Percentiles rank a stretch among this genome's conserved stretches.
Conservation (phyloP, 2,113 vertebrate genomes). For the Progne subis region DNA sequence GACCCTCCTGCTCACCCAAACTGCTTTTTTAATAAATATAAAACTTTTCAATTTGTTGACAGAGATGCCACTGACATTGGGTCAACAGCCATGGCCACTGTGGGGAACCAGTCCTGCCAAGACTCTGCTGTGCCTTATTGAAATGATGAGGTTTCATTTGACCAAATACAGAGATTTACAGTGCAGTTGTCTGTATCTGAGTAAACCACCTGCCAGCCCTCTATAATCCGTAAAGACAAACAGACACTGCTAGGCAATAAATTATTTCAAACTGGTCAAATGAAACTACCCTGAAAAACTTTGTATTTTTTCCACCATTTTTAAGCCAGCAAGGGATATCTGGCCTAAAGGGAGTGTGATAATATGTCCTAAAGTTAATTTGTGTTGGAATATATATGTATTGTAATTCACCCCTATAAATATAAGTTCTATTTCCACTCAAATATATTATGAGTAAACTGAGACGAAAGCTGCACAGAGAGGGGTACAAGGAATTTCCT, state of each 20-base stretch:
- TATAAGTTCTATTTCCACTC: too few relatives aligned
- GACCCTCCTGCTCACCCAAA: not conserved
- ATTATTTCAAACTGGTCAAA: not conserved
- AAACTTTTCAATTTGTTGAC: not conserved
- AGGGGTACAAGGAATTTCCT: too few relatives aligned
- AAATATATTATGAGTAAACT: too few relatives aligned
- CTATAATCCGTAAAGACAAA: not conserved
- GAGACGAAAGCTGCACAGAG: too few relatives aligned
- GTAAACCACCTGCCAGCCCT: not conserved
- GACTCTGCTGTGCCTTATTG: not conserved
- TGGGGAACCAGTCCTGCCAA: not conserved
- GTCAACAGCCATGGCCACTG: not conserved
- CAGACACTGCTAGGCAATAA: not conserved
- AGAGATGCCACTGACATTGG: not conserved
- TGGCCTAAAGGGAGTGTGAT: not conserved
- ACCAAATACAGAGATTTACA: not conserved
- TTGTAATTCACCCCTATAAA: too few relatives aligned
- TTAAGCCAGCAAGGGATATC: not conserved
- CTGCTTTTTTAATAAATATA: not conserved
- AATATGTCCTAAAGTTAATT: too few relatives aligned
- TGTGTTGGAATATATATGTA: too few relatives aligned
- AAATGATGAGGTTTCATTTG: not conserved
- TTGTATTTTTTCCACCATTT: rapidly evolving
- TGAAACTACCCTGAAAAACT: not conserved
- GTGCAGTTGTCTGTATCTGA: not conserved